Base-by-base conservation (phyloP, 2,888 invertebrate species). In the Drosophila vallismaia region DNA sequence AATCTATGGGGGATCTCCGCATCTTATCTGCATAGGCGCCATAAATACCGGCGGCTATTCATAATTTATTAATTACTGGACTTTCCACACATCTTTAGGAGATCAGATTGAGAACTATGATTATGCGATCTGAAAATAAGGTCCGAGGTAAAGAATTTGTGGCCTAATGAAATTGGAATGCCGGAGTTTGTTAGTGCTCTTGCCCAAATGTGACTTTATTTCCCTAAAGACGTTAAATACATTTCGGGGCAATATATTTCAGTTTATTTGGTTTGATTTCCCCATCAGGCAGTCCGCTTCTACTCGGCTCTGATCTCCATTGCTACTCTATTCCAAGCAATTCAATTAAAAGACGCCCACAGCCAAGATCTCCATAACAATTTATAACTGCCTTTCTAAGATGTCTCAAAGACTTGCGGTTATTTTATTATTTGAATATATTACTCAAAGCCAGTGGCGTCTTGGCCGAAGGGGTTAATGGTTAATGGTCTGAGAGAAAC, bases 281-380 rank as follows among this genome's bases (percentile, higher is more conserved):
- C 63, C 76, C 82, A 79, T 81, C 40, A 54, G 62, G 44, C 40
- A 40, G 71, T 29, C 63, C 70, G 57, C 46, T 78, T 45, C 55
- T 56, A 59, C 60, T n/a, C 38, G 29, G 48, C 38, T 29, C 19
- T 14, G 8, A 31, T 31, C 48, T 14, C 38, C 50, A 54, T 42
- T 66, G 45, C 62, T 71, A 73, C 68, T 68, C 60, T 56, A 68
- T 59, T 49, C 60, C 63, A 62, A 56, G 42, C 75, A 67, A 81
- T 87, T 82, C 82, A 82, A 82, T 82, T 82, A 85, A 71, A 87
- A 85, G 60, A 82, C 82, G 87, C 82, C 82, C 82, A 82, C 87
- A 59, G 73, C 49, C 7, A 9, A 55, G 53, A 87, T 87, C 79
- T 73, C 69, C 82, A 87, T 81, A 87, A 81, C 87, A 87, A 87